Base-by-base conservation (phyloP, 2,888 invertebrate species). In the Drosophila recens region DNA sequence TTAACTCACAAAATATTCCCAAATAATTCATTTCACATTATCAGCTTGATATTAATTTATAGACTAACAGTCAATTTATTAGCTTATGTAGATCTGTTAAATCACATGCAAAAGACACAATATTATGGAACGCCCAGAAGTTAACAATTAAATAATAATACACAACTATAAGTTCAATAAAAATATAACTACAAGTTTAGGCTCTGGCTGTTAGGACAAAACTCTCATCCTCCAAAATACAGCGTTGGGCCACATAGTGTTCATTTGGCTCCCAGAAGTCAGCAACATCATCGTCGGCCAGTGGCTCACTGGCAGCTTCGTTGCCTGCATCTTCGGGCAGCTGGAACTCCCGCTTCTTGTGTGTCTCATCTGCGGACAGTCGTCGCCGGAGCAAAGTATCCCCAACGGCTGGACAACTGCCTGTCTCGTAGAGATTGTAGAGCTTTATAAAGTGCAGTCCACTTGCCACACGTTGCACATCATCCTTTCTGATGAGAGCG, bases 241-340 rank as follows among this genome's bases (percentile, higher is more conserved):
- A 92, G 33, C 92, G 89, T 51, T 90, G 91, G 11, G 90, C 90
- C 13, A 93, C 91, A 78, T 90, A 91, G 38, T 88, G 79, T 40
- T 90, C 92, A 72, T 91, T 93, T 9, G 87, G 82, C 63, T 92
- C 93, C 93, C 92, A 93, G 57, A 90, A 90, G 51, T 91, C 91
- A 36, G 90, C 91, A 20, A 90, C 90, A 52, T 90, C 90, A 52
- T 90, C 89, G 3, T 81, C 82, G 3, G 83, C 91, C 27, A 84
- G 43, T 2, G 76, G 81, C 4, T 89, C 84, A 30, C 79, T 79
- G 8, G 75, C 69, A 0, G 57, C 63, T 38, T 89, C 89, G 5
- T 63, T 71, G 15, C 64, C 66, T 8, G 48, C 64, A 11, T 75
- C 82, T 13, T 80, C 86, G 0, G 79, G 61, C 15, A 79, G 53